Percentiles rank a stretch among this genome's conserved stretches.
Evolutionary conservation across 2,888 invertebrate species (phyloP).

Genomic region (Sclerodermus sp.): DNA sequence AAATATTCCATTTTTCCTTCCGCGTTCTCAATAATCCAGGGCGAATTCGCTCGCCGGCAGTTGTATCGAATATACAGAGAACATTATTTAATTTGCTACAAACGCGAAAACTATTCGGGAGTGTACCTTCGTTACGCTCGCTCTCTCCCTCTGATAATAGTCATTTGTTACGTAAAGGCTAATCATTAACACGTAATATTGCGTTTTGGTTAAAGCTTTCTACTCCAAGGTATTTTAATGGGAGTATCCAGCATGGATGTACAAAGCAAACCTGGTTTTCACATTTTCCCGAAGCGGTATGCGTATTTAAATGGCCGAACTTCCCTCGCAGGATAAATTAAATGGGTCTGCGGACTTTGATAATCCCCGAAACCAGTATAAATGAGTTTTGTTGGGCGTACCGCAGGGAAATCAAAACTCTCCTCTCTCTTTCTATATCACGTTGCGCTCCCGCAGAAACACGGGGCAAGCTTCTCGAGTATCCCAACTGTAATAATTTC

Average conservation of each 20-base stretch:
- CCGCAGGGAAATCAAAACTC: constrained; percentile 47
- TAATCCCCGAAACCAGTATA: constrained; percentile 40
- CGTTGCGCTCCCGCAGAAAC: constrained; percentile 15
- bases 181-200: constrained; percentile 17
- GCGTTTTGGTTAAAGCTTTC: constrained; percentile 16
- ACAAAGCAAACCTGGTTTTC: constrained; percentile 14
- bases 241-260: constrained; percentile 9
- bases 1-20: no score
- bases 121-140: not conserved
- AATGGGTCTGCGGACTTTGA: constrained; percentile 37
- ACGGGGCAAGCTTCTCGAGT: constrained; percentile 16
- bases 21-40: no score
- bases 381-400: constrained; percentile 42
- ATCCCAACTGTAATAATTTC: constrained; percentile 19
- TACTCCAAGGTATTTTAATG: constrained; percentile 22
- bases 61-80: no score
- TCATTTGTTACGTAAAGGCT: constrained; percentile 7
- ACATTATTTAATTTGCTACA: no score
- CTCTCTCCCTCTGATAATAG: not conserved
- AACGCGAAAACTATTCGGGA: no score
- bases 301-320: constrained; percentile 34
- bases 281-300: constrained; percentile 21
- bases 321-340: constrained; percentile 34
- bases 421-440: constrained; percentile 7
- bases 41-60: no score